A percentile compares a stretch with the other conserved stretches of the same genome.
phyloP scores from a whole-genome alignment of 2,113 vertebrate genomes.

The Aegypius monachus region DNA sequence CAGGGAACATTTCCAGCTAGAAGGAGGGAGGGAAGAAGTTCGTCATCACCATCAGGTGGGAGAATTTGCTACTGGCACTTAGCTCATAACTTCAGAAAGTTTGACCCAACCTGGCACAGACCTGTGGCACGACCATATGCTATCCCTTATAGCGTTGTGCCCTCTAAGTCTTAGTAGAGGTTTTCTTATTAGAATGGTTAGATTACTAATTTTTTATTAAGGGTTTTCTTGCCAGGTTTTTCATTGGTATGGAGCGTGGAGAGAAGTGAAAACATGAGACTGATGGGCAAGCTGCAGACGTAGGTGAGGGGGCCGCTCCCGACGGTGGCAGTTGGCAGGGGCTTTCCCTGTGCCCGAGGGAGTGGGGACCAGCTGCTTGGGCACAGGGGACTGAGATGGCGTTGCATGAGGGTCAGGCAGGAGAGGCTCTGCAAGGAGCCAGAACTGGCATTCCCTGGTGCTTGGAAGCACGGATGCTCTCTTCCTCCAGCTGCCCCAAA shows the following conservation, averaged over 20 bases:
- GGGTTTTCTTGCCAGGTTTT: not conserved
- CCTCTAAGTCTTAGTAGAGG: not conserved
- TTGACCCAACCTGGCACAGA: not conserved
- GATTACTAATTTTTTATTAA: not conserved
- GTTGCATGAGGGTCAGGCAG: not conserved
- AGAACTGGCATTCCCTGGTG: not conserved
- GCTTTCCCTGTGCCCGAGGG: not conserved
- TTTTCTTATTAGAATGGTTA: not conserved
- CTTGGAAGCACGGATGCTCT: not conserved
- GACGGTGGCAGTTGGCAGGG: rapidly evolving
- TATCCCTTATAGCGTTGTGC: not conserved
- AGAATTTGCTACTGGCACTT: not conserved
- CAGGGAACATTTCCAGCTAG: not conserved
- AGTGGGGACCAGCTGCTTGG: not conserved
- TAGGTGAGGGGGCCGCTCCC: not conserved
- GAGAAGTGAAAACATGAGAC: not conserved
- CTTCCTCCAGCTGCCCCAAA: not conserved
- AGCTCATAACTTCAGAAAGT: not conserved
- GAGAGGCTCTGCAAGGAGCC: not conserved
- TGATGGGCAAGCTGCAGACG: not conserved
- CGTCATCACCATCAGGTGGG: not conserved
- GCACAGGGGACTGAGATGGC: rapidly evolving
- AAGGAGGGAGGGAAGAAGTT: not conserved
- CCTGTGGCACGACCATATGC: not conserved
- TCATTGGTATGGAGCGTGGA: not conserved